Percentiles rank a stretch among this genome's conserved stretches.
Conservation (phyloP, 2,888 invertebrate genomes). For the Cenopis cana region DNA sequence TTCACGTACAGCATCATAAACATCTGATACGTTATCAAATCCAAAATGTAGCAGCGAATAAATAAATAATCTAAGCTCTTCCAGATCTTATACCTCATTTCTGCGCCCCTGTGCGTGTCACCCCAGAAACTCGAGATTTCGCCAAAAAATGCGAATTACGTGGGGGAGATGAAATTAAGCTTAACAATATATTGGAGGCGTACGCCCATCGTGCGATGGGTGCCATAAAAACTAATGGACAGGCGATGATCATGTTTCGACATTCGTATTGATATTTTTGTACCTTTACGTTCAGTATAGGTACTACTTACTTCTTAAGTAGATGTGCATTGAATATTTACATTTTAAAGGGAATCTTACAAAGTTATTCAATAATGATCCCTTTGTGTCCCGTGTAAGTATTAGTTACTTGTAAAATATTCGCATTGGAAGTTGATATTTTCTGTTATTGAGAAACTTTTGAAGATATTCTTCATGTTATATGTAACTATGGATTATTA, state of each 20-base stretch:
- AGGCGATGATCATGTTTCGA: constrained; percentile 3
- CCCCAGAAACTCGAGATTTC: constrained; percentile 66
- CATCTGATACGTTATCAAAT: too few species aligned
- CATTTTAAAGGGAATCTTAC: too few species aligned
- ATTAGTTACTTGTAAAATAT: too few species aligned
- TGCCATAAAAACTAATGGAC: constrained; percentile 24
- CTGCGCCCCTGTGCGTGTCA: constrained; percentile 54
- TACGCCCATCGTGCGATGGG: background rate
- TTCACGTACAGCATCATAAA: background rate
- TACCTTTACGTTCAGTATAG: background rate
- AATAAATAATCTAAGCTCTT: background rate
- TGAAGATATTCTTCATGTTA: too few species aligned
- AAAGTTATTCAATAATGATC: too few species aligned
- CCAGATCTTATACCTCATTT: constrained; percentile 19
- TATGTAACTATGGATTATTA: too few species aligned
- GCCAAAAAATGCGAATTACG: constrained; percentile 71
- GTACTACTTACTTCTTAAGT: too few species aligned
- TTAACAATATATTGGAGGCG: constrained; percentile 39
- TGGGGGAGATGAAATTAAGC: constrained; percentile 63
- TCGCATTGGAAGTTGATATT: too few species aligned
- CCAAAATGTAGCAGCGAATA: background rate
- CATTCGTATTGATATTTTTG: background rate
- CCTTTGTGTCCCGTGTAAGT: too few species aligned
- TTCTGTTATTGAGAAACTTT: too few species aligned
- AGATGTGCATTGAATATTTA: background rate